phyloP scores from a whole-genome alignment of 2,888 invertebrate genomes.

The Pardosa pseudoannulata region DNA sequence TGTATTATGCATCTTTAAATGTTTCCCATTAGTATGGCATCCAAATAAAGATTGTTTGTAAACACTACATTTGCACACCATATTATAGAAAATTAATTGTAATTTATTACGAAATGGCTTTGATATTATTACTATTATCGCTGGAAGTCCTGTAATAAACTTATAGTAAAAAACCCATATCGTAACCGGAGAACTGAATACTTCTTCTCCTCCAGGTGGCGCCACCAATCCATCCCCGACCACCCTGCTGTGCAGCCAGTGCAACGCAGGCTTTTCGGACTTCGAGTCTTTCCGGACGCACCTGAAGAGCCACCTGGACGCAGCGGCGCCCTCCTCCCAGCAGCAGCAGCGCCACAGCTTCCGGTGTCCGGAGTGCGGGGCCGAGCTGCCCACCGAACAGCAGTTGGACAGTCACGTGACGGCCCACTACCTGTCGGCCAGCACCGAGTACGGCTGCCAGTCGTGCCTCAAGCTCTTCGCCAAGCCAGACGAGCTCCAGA shows the following conservation, averaged over 20 bases:
- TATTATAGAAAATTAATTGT: too few species aligned
- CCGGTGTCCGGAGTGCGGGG: constrained; percentile 84
- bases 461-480: constrained; percentile 88
- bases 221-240: too few species aligned
- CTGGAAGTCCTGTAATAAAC: too few species aligned
- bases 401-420: constrained; percentile 88
- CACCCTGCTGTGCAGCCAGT: constrained; percentile 87
- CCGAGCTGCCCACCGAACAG: constrained; percentile 84
- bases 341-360: not conserved
- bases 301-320: constrained; percentile 85
- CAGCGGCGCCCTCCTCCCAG: constrained; percentile 30
- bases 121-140: too few species aligned
- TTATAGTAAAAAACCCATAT: too few species aligned
- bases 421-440: constrained; percentile 88
- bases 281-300: constrained; percentile 91
- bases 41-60: too few species aligned
- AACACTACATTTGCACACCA: too few species aligned
- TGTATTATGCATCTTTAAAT: too few species aligned
- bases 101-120: too few species aligned
- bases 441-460: constrained; percentile 89
- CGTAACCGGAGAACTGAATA: too few species aligned
- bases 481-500: constrained; percentile 90
- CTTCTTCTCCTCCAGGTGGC: too few species aligned
- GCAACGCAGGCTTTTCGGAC: constrained; percentile 83
- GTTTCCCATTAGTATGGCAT: too few species aligned